Base-by-base conservation (phyloP, 1,140 invertebrate genomes). In the Teleogryllus occipitalis region DNA sequence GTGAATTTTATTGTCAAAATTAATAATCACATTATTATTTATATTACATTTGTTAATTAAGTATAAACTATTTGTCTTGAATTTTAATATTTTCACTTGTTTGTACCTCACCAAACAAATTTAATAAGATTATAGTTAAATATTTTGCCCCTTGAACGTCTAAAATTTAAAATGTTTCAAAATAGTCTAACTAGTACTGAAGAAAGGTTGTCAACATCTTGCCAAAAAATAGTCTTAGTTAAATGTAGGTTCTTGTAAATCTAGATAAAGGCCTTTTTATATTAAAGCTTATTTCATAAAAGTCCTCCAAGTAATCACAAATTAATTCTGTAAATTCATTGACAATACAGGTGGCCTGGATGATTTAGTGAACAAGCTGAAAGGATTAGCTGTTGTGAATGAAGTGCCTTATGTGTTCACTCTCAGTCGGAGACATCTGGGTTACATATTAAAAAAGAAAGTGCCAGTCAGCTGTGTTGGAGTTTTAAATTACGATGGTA, bases 391-490 rank as follows among this genome's bases (percentile, higher is more conserved):
- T 49, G n/a, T 48, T 15, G 49, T n/a, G n/a, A 85, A 89, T 79
- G 84, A 87, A 46, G 85, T 90, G 7, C 86, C 87, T 47, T 87
- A 87, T 84, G 86, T 90, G 21, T 90, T 90, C 83, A 88, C 88
- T 8, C 83, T 90, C 7, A 84, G 85, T 0, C 83, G 88, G 14
- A 85, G 87, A 49, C 86, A 87, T 15, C 84, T 91, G n/a, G 89
- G 89, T 10, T 85, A 87, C 77, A 85, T 88, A 39, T 88, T 88
- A 80, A 86, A 87, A 72, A 89, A 89, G 82, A 86, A 87, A 74
- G 88, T 88, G 27, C 86, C 87, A 18, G 87, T 89, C 74, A 89
- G 88, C 83, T 89, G 88, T 12, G 85, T 90, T 39, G 90, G 89
- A 22, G 86, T 91, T 18, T 87, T 89, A 78, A 90, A 89, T 85